A percentile compares a stretch with the other conserved stretches of the same genome.
phyloP scores from a whole-genome alignment of 1,140 invertebrate genomes.

The Drosophila rhopaloa region DNA sequence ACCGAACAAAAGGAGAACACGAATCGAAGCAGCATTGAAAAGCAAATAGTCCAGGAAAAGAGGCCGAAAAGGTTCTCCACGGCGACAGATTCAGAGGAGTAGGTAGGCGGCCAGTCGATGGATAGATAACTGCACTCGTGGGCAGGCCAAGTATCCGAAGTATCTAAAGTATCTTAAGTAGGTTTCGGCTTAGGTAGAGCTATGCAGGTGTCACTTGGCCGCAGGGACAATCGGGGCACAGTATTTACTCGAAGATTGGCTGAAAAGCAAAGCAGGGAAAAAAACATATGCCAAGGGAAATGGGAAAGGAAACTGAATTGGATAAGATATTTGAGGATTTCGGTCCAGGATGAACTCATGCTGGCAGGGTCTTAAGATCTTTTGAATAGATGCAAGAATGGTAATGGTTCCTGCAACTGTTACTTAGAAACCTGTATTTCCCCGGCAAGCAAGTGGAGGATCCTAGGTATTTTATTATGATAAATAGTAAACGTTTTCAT shows the following conservation, averaged over 20 bases:
- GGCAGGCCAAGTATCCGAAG: constrained; percentile 34
- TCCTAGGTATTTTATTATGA: no score
- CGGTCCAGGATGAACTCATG: neutral
- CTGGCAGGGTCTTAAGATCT: constrained; percentile 28
- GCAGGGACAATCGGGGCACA: constrained; percentile 17
- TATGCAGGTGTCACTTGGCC: constrained; percentile 50
- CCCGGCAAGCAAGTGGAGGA: neutral
- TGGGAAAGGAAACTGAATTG: constrained; percentile 28
- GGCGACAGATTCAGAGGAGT: constrained; percentile 31
- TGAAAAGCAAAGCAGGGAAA: neutral
- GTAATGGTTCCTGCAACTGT: neutral
- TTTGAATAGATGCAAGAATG: constrained; percentile 12
- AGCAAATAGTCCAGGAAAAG: constrained; percentile 73
- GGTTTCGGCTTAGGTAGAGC: constrained; percentile 39
- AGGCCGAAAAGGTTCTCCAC: constrained; percentile 49
- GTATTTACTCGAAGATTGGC: constrained; percentile 31
- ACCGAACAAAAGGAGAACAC: constrained; percentile 51
- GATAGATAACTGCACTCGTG: constrained; percentile 50
- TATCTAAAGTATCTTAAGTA: constrained; percentile 51
- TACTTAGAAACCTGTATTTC: neutral
- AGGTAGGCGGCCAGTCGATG: constrained; percentile 47
- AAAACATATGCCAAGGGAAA: constrained; percentile 33
- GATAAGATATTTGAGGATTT: constrained; percentile 33
- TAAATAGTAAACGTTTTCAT: neutral
- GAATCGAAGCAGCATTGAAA: constrained; percentile 62